phyloP scores from a whole-genome alignment of 2,113 vertebrate genomes.

The Anguilla japonica region DNA sequence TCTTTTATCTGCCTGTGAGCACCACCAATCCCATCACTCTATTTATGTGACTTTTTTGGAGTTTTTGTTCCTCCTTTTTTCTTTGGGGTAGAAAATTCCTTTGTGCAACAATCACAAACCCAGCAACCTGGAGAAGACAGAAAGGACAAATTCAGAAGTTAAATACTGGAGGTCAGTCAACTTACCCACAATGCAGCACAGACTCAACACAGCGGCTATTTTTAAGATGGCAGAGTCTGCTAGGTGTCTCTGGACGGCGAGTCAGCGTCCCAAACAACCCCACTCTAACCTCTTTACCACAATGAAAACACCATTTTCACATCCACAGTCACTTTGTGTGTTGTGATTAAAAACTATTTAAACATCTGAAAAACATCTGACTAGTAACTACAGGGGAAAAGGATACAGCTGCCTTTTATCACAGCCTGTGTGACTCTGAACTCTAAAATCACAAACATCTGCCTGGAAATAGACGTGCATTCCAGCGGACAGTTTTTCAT shows the following conservation, averaged over 20 bases:
- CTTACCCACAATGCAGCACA: background rate
- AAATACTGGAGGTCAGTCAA: conserved; percentile 44
- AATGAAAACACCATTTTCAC: background rate
- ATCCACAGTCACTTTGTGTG: background rate
- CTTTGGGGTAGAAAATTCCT: conserved; percentile 79
- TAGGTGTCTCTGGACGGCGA: background rate
- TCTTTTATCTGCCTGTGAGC: background rate
- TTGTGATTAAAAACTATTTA: background rate
- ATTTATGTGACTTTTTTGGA: conserved; percentile 77
- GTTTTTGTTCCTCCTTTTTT: conserved; percentile 88
- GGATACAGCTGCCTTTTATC: background rate
- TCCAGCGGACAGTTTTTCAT: too few relatives aligned
- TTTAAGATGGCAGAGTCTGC: background rate
- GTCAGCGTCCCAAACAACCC: background rate
- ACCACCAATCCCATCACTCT: background rate
- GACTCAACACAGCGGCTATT: background rate
- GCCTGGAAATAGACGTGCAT: too few relatives aligned
- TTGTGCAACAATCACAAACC: conserved; percentile 94
- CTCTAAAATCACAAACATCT: too few relatives aligned
- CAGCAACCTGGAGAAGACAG: conserved; percentile 80
- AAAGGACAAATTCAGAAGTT: conserved; percentile 47
- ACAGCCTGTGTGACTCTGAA: background rate
- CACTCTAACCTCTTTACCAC: background rate
- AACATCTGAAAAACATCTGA: background rate
- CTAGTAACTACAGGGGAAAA: background rate